Percentiles rank a stretch among this genome's conserved stretches.
Conservation (phyloP, 2,888 invertebrate genomes). For the Furcula furcula region DNA sequence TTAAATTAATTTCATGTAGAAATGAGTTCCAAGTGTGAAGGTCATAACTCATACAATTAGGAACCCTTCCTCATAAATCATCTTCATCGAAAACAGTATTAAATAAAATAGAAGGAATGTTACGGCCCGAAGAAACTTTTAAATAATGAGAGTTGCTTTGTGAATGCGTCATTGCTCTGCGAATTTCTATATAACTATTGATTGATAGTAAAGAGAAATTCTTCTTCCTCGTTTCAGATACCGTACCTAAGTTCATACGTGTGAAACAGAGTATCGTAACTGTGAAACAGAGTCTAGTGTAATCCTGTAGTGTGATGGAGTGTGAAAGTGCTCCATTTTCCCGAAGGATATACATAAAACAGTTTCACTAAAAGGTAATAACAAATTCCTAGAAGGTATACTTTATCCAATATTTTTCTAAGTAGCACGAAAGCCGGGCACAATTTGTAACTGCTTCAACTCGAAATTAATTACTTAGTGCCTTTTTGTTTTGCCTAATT, state of each 20-base stretch:
- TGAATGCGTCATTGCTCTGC: conserved; percentile 30
- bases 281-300: conserved; percentile 27
- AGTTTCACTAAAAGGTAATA: conserved; percentile 57
- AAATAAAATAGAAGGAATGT: conserved; percentile 31
- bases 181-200: conserved; percentile 21
- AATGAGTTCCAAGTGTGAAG: conserved; percentile 7
- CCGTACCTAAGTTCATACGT: conserved; percentile 35
- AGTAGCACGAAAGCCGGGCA: conserved; percentile 10
- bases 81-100: conserved; percentile 20
- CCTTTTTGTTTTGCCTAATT: conserved; percentile 3
- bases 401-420: conserved; percentile 15
- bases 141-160: conserved; percentile 18
- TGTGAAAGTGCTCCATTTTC: conserved; percentile 40
- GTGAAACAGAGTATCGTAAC: conserved; percentile 31
- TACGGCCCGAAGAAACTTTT: conserved; percentile 8
- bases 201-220: conserved; percentile 37
- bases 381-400: conserved; percentile 7
- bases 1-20: no score
- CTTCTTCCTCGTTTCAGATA: conserved; percentile 68
- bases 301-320: conserved; percentile 55
- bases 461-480: conserved; percentile 18
- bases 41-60: conserved; percentile 8
- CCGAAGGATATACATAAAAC: conserved; percentile 43
- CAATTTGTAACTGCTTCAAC: conserved; percentile 13
- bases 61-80: conserved; percentile 15